These are phyloP conservation scores for Lagocephalus sceleratus DNA, from an alignment of 2,797 vertebrate species.

Conservation along the genomic window DNA sequence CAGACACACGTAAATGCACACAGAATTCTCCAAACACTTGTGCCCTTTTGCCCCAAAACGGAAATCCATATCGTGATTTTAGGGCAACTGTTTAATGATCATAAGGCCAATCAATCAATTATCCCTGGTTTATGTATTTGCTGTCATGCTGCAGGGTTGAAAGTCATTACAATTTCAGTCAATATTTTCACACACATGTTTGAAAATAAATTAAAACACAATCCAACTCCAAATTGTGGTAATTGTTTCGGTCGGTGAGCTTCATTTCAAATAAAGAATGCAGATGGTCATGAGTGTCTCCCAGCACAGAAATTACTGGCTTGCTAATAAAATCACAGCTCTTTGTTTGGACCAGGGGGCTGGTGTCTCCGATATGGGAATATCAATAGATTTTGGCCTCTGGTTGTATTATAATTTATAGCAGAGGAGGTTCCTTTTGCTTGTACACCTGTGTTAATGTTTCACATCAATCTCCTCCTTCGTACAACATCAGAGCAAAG, in stretches of 20 bases:
- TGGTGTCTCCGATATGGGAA: constrained; percentile 24
- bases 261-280: not conserved
- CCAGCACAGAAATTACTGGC: constrained; percentile 11
- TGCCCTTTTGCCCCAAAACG: constrained; percentile 7
- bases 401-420: constrained; percentile 35
- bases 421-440: constrained; percentile 27
- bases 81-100: not conserved
- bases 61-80: constrained; percentile 1
- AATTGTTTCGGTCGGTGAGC: not conserved
- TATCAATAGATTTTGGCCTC: constrained; percentile 34
- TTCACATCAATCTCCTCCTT: constrained; percentile 44
- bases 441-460: constrained; percentile 41
- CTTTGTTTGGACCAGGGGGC: constrained; percentile 14
- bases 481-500: constrained; percentile 11
- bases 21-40: not conserved
- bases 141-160: not conserved
- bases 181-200: not conserved
- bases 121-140: not conserved
- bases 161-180: not conserved
- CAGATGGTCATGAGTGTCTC: constrained; percentile 3
- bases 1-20: not conserved
- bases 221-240: not conserved
- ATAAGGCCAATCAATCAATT: not conserved
- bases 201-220: not conserved
- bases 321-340: constrained; percentile 12